Conservation (phyloP, 2,113 vertebrate species). For the Coptodon bakossiorum region DNA sequence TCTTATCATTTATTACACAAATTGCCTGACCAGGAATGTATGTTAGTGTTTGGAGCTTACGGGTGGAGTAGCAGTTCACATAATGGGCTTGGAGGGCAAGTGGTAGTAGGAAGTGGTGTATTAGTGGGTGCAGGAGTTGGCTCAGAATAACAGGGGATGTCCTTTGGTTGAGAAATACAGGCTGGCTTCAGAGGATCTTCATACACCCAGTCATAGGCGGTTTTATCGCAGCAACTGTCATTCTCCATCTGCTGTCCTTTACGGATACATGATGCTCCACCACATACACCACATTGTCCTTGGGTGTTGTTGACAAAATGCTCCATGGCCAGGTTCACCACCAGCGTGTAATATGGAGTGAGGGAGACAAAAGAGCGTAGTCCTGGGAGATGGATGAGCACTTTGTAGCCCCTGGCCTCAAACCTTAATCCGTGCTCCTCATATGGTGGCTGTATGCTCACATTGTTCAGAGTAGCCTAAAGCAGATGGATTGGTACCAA, state of each 20-base stretch:
- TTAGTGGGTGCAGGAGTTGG: background rate
- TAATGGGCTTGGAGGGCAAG: background rate
- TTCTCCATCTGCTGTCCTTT: conserved; percentile 45
- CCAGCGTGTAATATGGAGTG: background rate
- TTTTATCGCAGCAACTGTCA: conserved; percentile 62
- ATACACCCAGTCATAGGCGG: conserved; percentile 62
- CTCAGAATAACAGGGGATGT: background rate
- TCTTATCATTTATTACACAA: background rate
- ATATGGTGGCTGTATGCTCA: conserved; percentile 44
- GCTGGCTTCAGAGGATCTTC: conserved; percentile 43
- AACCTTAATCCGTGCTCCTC: conserved; percentile 48
- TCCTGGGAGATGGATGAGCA: conserved; percentile 46
- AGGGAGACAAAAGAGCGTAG: conserved; percentile 59
- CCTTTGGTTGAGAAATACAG: conserved; percentile 26
- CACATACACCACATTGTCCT: conserved; percentile 72
- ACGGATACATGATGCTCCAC: conserved; percentile 60
- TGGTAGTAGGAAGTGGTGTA: background rate
- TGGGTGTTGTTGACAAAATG: conserved; percentile 66
- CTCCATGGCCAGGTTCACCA: conserved; percentile 59
- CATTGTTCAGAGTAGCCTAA: conserved; percentile 59
- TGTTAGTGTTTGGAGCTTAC: conserved; percentile 24
- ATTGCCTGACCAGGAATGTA: background rate
- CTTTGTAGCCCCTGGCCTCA: conserved; percentile 21
- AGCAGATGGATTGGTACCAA: background rate
- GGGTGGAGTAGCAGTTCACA: conserved; percentile 51